Base-by-base conservation (phyloP, 1,140 invertebrate genomes). In the Chlorops oryzae region DNA sequence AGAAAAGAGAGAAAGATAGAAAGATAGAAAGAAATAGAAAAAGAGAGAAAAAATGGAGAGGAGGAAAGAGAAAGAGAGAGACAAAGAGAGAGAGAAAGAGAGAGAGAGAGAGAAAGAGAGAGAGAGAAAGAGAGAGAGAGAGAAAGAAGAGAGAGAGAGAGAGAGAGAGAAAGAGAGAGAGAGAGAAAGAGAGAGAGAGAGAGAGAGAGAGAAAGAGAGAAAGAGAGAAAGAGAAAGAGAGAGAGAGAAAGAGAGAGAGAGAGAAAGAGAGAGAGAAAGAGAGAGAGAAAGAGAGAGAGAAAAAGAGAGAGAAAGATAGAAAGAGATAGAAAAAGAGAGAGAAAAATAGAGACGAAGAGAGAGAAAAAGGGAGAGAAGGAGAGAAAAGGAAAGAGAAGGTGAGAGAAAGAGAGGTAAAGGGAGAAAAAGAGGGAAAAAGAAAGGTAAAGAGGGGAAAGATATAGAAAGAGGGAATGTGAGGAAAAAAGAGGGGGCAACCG, bases 21-120 rank as follows among this genome's bases (percentile, higher is more conserved):
- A 32, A 32, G n/a, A 32, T 9, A 27, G 21, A 21, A 45, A 46
- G 23, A 34, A 20, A 17, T 5, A 32, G 23, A 46, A 34, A 34
- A 45, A 45, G 10, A 32, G 22, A 32, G 5, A 22, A 34, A 37
- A n/a, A 9, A 65, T 40, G 53, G 48, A 18, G 39, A 51, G 52
- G 40, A 51, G 28, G 25, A 32, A 44, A 45, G 49, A n/a, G n/a
- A n/a, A 42, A 32, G 25, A 50, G 47, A 39, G 27, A 25, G 23
- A 48, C 22, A 40, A 48, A 39, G n/a, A 40, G 23, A 7, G 9
- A 40, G 35, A 48, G 3, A 6, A 32, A 46, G 25, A 40, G 4
- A 18, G 37, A 48, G 24, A 17, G 47, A 23, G 18, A 32, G 20
- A 46, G n/a, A 46, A 28, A 44, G n/a, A 25, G 6, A 23, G 23